Base-by-base conservation (phyloP, 1,140 invertebrate genomes). In the Penaeus vannamei region DNA sequence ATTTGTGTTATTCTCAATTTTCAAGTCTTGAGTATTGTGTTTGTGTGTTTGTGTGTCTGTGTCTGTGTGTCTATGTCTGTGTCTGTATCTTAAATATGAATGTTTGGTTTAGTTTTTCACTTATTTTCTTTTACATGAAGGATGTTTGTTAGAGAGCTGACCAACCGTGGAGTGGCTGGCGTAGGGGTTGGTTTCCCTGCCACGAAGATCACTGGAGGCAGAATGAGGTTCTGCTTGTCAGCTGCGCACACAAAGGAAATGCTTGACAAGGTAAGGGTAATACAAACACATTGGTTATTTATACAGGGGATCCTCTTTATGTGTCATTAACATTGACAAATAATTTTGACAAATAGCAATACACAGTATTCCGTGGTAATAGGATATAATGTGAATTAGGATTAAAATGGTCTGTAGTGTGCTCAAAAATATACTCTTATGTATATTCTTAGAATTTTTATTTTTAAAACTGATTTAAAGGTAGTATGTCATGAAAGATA, bases 101-200 rank as follows among this genome's bases (percentile, higher is more conserved):
- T n/a, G 76, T 26, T 84, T 61, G 12, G 62, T 26, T 23, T 53
- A 61, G 8, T 29, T 29, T 59, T 59, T 23, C 1, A 83, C 12
- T 36, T 83, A 20, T 17, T n/a, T n/a, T 64, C 2, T 69, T 20
- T 8, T 61, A 81, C 90, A 92, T 93, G 86, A 92, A 97, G 97
- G 26, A 95, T 95, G 85, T 97, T 98, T 92, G 97, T 98, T 85
- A 95, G 98, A 92, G 96, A 96, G 89, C 94, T 99, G 92, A 95
- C 96, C 83, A 95, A 95, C 89, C 94, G 96, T 87, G 96, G 97
- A 81, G 96, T 99, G 86, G 98, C 98, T 32, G 96, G 96, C 20
- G 98, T 99, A 8, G 98, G 98, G 86, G 99, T 99, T 86, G 98
- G 98, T 86, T 99, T 99, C 94, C 99, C 99, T 84, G 99, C 99